Evolutionary conservation across 2,113 vertebrate species (phyloP).

Genomic region (Hepsetus odoe): DNA sequence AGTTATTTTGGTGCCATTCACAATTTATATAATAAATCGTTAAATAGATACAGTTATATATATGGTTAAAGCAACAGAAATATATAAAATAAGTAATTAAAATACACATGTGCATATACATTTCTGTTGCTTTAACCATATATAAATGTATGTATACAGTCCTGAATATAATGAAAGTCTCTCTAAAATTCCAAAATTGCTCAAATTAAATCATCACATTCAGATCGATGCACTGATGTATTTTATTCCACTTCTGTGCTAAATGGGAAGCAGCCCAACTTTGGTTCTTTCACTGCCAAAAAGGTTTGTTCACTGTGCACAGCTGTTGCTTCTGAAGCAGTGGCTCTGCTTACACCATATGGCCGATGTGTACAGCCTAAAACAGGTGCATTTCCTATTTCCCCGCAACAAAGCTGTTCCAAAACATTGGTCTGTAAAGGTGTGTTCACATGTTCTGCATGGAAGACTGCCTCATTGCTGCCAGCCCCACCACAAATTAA

Average conservation of each 20-base stretch:
- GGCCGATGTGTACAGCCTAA: background rate
- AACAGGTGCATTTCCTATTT: constrained; percentile 3
- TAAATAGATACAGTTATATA: no score
- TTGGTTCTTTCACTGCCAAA: background rate
- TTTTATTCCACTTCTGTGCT: background rate
- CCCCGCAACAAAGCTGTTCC: constrained; percentile 15
- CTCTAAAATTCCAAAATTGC: background rate
- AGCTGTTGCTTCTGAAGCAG: constrained; percentile 20
- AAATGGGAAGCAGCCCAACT: background rate
- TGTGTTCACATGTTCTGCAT: constrained; percentile 20
- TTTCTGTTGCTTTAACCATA: no score
- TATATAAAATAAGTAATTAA: no score
- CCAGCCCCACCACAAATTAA: constrained; percentile 3
- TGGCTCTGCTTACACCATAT: background rate
- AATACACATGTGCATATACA: no score
- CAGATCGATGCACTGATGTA: no score
- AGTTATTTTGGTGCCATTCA: no score
- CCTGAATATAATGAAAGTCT: no score
- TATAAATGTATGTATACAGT: no score
- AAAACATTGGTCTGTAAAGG: constrained; percentile 1
- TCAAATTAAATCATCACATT: background rate
- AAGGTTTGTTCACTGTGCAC: background rate
- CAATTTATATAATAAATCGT: no score
- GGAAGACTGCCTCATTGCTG: background rate
- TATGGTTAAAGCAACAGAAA: no score